phyloP scores from a whole-genome alignment of 2,113 vertebrate genomes.

The Pogonocichla stellata region DNA sequence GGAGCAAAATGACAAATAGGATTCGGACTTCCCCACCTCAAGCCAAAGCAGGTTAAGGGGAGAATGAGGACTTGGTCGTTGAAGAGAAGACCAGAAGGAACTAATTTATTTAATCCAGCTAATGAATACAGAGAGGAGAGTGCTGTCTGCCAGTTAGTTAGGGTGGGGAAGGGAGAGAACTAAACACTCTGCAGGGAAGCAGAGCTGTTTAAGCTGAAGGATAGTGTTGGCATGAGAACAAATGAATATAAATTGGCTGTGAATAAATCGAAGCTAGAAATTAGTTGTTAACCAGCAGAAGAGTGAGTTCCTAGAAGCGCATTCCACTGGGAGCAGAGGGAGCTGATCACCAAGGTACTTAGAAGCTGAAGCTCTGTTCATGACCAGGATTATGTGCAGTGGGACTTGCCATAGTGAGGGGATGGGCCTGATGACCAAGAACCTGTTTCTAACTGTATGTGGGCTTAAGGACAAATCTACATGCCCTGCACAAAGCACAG shows the following conservation, averaged over 20 bases:
- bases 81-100: background rate
- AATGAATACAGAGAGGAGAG: background rate
- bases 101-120: background rate
- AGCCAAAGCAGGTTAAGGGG: background rate
- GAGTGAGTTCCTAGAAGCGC: conserved; percentile 4
- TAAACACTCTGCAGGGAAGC: background rate
- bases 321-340: background rate
- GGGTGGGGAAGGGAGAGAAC: background rate
- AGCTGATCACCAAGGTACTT: background rate
- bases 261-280: conserved; percentile 24
- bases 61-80: background rate
- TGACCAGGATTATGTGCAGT: background rate
- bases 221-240: conserved; percentile 39
- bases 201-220: conserved; percentile 27
- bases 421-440: background rate
- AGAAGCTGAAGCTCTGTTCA: background rate
- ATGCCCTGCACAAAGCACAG: background rate
- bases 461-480: background rate
- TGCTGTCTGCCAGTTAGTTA: background rate
- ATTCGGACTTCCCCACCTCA: background rate
- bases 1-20: background rate
- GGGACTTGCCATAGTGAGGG: background rate
- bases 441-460: background rate
- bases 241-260: conserved; percentile 27
- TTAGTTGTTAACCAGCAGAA: conserved; percentile 37